Evolutionary conservation across 2,113 vertebrate genomes (phyloP).

Genomic region (Saguinus midas): DNA sequence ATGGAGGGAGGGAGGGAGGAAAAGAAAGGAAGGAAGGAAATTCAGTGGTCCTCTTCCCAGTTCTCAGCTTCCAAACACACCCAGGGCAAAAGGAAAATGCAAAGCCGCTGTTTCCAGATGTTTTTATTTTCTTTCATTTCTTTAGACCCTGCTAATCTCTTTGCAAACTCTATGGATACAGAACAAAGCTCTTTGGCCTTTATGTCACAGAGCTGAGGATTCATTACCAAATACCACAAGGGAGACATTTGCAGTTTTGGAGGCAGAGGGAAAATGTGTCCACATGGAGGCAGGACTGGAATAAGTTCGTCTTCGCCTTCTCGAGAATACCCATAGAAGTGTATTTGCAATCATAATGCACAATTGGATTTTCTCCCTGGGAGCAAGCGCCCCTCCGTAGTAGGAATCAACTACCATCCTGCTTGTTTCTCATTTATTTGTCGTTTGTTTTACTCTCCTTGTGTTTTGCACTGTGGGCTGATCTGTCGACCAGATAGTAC

Average conservation of each 20-base stretch:
- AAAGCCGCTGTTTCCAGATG: background rate
- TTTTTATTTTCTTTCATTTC: slow-evolving; percentile 20
- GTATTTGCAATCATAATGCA: background rate
- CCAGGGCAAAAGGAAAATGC: background rate
- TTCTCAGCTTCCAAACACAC: background rate
- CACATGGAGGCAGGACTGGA: background rate
- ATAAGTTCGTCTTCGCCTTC: background rate
- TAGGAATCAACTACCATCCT: background rate
- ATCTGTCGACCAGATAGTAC: background rate
- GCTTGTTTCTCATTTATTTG: background rate
- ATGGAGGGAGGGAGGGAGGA: too few relatives aligned
- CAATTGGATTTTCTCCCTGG: background rate
- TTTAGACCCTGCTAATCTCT: slow-evolving; percentile 38
- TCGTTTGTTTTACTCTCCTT: background rate
- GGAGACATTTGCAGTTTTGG: background rate
- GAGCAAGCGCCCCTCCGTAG: background rate
- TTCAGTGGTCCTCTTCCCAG: background rate
- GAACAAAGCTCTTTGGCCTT: slow-evolving; percentile 40
- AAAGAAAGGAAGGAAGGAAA: background rate
- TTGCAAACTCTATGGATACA: background rate
- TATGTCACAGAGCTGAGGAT: background rate
- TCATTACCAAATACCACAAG: background rate
- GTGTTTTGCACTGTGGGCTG: background rate
- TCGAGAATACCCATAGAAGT: background rate
- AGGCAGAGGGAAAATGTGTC: background rate